Conservation (phyloP, 2,888 invertebrate species). For the Erebia palarica region DNA sequence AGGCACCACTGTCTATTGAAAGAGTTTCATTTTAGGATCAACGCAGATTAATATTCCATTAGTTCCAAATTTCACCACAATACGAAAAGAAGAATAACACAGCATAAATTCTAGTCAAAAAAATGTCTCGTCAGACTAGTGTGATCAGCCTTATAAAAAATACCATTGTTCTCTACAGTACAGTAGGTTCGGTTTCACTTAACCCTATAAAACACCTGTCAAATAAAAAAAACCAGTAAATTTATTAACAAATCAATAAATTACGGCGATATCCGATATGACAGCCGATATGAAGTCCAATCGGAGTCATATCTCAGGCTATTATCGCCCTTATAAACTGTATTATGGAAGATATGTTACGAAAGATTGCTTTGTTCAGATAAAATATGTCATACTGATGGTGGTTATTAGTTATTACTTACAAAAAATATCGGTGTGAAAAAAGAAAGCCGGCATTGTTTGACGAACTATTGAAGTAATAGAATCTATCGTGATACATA, state of each 20-base stretch:
- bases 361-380: constrained; percentile 18
- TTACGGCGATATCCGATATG: constrained; percentile 51
- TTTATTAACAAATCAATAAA: constrained; percentile 77
- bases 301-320: constrained; percentile 21
- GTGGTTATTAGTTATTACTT: constrained; percentile 35
- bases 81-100: neutral
- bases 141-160: constrained; percentile 28
- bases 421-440: constrained; percentile 62
- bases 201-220: constrained; percentile 38
- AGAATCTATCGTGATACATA: neutral
- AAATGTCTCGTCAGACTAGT: neutral
- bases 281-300: constrained; percentile 36
- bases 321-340: constrained; percentile 36
- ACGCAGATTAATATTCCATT: no score
- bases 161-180: constrained; percentile 44
- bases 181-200: constrained; percentile 57
- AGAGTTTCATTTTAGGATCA: no score
- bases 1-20: no score
- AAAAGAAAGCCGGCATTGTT: constrained; percentile 57
- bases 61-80: no score
- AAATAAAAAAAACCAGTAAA: constrained; percentile 62
- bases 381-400: constrained; percentile 34
- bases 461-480: constrained; percentile 15
- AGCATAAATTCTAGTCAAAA: neutral
- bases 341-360: constrained; percentile 10